Base-by-base conservation (phyloP, 2,888 invertebrate genomes). In the Drosophila pseudotakahashii region DNA sequence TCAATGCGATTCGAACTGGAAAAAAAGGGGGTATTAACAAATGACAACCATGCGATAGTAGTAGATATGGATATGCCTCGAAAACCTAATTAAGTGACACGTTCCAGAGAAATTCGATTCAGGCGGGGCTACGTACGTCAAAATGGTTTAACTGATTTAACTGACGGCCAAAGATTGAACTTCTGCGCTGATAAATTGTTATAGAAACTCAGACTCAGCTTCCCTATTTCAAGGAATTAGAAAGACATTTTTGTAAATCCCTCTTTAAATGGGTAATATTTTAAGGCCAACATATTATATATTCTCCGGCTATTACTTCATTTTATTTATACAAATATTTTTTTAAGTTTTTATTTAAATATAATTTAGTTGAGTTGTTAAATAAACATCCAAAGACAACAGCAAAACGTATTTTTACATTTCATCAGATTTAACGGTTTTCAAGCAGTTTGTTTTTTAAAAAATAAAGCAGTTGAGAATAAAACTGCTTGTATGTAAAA, bases 81-180 rank as follows among this genome's bases (percentile, higher is more conserved):
- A 14, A 36, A 37, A 62, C 7, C 55, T 45, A 71, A 70, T 70
- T 70, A 71, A 70, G 57, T 48, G 71, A 62, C 71, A 71, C 71
- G 47, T 53, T 71, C 45, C 55, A 5, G 14, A 4, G 37, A 51
- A 70, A 55, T 47, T 36, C 2, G 32, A 55, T 39, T 51, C 23
- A 32, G 53, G 37, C 37, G 23, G 37, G 44, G 23, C 9, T 23
- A 10, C 9, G 11, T 36, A 13, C 3, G 9, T 41, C 14, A 11
- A 32, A 60, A 39, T 23, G 26, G 32, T 47, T 60, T 16, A 61
- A 10, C 5, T 10, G 14, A 37, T 47, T 60, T 23, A 61, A 7
- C 13, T 10, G 14, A 45, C 48, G 26, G 41, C 14, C 42, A 41
- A 16, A 2, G 26, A 48, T 41, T 62, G 26, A 10, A 26, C 16